Base-by-base conservation (phyloP, 2,113 vertebrate species). In the Rattus rattus region DNA sequence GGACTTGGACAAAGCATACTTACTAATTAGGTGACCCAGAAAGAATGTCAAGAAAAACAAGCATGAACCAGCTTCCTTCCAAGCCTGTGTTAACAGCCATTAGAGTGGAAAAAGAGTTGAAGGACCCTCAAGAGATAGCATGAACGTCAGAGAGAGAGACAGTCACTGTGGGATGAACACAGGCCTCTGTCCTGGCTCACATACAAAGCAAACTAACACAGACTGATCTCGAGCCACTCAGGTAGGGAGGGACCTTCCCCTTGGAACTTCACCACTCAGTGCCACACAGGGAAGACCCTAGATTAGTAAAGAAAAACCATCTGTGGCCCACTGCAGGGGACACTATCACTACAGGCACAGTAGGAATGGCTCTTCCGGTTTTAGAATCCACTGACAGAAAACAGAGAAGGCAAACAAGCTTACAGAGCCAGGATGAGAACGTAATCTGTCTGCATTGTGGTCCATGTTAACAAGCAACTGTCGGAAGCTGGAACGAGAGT, bases 21-120 rank as follows among this genome's bases (percentile, higher is more conserved):
- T 95, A 72, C 47, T 47, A 87, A n/a, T 63, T 87, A 94, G 39
- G 14, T 90, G 88, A 81, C 61, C 89, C 85, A 63, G 39, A 69
- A 89, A 70, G 28, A 94, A 22, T 17, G 11, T 91, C 43, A 75
- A 43, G 84, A 80, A 85, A 91, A 86, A 92, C 43, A 5, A 69
- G 12, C 56, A 56, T 69, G 88, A 95, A 52, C 24, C 67, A 56
- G 52, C 77, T 83, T 47, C 54, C 77, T 83, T 47, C 54, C 92
- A 47, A 81, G 19, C n/a, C 43, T 77, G 52, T 75, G 75, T 93
- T 14, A 87, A n/a, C 9, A n/a, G 70, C 90, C 33, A 67, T 54
- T 59, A 59, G 52, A 43, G 65, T 69, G 39, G 33, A 5, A 17
- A 69, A 83, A 36, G 72, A 70, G 28, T 75, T 67, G 8, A 56